Evolutionary conservation across 2,113 vertebrate genomes (phyloP), one percentile per base, ranked within the genome.

Genomic region (Danionella cerebrum): DNA sequence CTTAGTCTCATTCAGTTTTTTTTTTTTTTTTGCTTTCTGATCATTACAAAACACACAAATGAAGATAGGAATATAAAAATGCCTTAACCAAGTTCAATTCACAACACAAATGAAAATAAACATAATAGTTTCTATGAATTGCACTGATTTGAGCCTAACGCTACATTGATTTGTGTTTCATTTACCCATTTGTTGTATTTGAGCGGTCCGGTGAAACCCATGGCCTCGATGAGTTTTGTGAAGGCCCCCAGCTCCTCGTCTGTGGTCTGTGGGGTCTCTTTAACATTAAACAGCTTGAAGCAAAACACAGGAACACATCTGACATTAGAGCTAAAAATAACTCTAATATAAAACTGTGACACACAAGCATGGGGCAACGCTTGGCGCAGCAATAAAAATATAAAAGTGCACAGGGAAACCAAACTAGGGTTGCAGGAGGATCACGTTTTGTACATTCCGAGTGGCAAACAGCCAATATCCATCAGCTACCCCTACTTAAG

Each of bases 111-210:
- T n/a, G n/a, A n/a, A n/a, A n/a, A n/a, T n/a, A n/a, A n/a, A n/a
- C n/a, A n/a, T n/a, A n/a, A n/a, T n/a, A n/a, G n/a, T n/a, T n/a
- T n/a, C n/a, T n/a, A n/a, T n/a, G n/a, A n/a, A n/a, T n/a, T n/a
- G n/a, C n/a, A n/a, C n/a, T n/a, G n/a, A n/a, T n/a, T n/a, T n/a
- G n/a, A n/a, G n/a, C 1, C 1, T 16, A 48, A 38, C 22, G 19
- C 12, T 25, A 41, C 4, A 69, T 24, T 14, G 5, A 31, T 18
- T 21, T 11, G 5, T 8, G 18, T 11, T 9, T 69, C 18, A 31
- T 79, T 93, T 89, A 98, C 96, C 96, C 96, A 98, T 92, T 93
- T 96, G 85, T 90, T 98, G 76, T 98, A 98, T 75, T 96, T 99
- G 79, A 98, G 89, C 1, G 95, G 89, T 69, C 95, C 95, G 0